Base-by-base conservation (phyloP, 2,888 invertebrate genomes). In the Gonocerus acuteangulatus region DNA sequence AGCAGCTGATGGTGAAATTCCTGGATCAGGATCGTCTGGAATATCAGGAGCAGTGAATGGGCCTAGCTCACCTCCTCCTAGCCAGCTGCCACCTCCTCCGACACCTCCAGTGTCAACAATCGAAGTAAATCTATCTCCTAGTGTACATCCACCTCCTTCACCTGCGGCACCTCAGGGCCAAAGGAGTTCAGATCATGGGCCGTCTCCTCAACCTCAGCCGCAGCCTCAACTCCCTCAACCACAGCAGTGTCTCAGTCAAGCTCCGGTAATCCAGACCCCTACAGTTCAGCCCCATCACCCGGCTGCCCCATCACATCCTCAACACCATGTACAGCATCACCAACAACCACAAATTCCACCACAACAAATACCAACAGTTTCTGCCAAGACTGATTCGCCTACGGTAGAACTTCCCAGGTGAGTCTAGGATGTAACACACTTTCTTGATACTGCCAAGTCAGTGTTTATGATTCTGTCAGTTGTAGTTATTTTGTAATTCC, bases 351-450 rank as follows among this genome's bases (percentile, higher is more conserved):
- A 21, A 11, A n/a, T n/a, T n/a, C 23, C 19, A 4, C 21, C 49
- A 4, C 49, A 49, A 18, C 13, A n/a, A 19, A 56, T 61, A 11
- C 63, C 63, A 11, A 61, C 61, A 13, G 61, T 61, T 1, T 63
- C 63, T 32, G 63, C 63, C 23, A 57, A 32, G 39, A 51, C 63
- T 11, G 34, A 61, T 36, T 61, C 61, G 9, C 64, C 64, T 27
- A n/a, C 61, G 21, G 59, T 64, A 9, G 61, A 61, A 16, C 32
- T 63, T 21, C 63, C 52, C 32, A 36, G 60, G 60, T 54, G 47
- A 48, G 2, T 7, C 3, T n/a, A n/a, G n/a, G n/a, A n/a, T n/a
- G n/a, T n/a, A n/a, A n/a, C n/a, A n/a, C n/a, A n/a, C n/a, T n/a
- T n/a, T n/a, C n/a, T n/a, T n/a, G n/a, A n/a, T n/a, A n/a, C n/a